Conservation (phyloP, 2,888 invertebrate species). For the Cheiracanthium punctorium region DNA sequence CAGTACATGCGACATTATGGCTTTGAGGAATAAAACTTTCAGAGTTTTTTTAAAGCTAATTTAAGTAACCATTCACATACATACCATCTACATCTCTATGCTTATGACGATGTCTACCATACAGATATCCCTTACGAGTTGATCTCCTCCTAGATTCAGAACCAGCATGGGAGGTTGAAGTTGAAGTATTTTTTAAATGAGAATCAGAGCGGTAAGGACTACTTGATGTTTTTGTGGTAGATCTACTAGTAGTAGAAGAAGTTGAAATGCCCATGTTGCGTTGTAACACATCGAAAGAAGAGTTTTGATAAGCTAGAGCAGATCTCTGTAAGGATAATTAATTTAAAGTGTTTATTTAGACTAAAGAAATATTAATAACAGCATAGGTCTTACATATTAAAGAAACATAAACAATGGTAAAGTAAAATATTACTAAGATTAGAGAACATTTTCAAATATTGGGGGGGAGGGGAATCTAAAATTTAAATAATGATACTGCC, state of each 20-base stretch:
- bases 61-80: too few species aligned
- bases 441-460: too few species aligned
- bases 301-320: conserved; percentile 86
- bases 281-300: conserved; percentile 76
- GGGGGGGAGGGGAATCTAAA: too few species aligned
- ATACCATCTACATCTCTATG: conserved; percentile 61
- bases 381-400: too few species aligned
- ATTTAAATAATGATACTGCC: too few species aligned
- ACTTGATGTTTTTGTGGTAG: conserved; percentile 91
- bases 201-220: conserved; percentile 85
- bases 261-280: conserved; percentile 90
- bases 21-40: neutral
- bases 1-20: neutral
- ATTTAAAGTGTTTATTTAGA: too few species aligned
- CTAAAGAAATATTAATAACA: too few species aligned
- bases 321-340: conserved; percentile 80
- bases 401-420: too few species aligned
- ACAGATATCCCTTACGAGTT: conserved; percentile 56
- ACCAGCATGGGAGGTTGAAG: conserved; percentile 72
- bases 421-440: too few species aligned
- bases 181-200: conserved; percentile 75
- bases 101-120: conserved; percentile 48
- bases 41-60: neutral
- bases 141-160: conserved; percentile 52
- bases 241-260: conserved; percentile 94